phyloP scores from a whole-genome alignment of 2,113 vertebrate genomes.

The Sula dactylatra region DNA sequence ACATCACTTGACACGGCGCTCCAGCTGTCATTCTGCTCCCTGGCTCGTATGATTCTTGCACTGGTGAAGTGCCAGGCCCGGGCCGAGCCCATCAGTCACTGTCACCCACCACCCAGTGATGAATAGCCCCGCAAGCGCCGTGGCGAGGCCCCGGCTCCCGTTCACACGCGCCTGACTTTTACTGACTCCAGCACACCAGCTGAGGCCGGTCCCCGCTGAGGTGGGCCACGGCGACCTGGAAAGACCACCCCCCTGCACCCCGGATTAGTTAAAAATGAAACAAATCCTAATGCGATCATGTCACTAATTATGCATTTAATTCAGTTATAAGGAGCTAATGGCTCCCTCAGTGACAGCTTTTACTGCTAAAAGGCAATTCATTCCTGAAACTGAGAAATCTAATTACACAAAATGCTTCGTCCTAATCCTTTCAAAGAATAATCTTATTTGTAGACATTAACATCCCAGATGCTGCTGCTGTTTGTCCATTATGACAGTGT shows the following conservation, averaged over 20 bases:
- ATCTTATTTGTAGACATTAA: slow-evolving; percentile 99
- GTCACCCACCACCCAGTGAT: slow-evolving; percentile 92
- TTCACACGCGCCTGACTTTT: slow-evolving; percentile 83
- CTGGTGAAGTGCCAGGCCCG: slow-evolving; percentile 91
- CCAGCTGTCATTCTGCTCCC: slow-evolving; percentile 95
- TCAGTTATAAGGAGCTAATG: slow-evolving; percentile 98
- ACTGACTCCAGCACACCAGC: slow-evolving; percentile 80
- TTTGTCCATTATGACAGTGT: slow-evolving; percentile 92
- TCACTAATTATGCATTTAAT: slow-evolving; percentile 98
- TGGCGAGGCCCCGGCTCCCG: slow-evolving; percentile 75
- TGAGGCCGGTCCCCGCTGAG: slow-evolving; percentile 75
- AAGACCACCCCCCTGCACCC: slow-evolving; percentile 51
- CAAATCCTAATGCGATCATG: slow-evolving; percentile 90
- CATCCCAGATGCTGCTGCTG: slow-evolving; percentile 96
- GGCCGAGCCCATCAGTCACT: slow-evolving; percentile 96
- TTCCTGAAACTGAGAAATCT: slow-evolving; percentile 94
- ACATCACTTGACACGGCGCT: slow-evolving; percentile 97
- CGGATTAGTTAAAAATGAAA: slow-evolving; percentile 85
- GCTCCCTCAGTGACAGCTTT: slow-evolving; percentile 93
- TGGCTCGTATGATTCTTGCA: slow-evolving; percentile 90
- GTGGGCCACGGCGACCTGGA: slow-evolving; percentile 68
- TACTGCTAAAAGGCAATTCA: slow-evolving; percentile 96
- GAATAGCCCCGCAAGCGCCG: slow-evolving; percentile 83
- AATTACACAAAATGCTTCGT: slow-evolving; percentile 97
- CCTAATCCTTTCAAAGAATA: slow-evolving; percentile 95